A percentile compares a stretch with the other conserved stretches of the same genome.
These are phyloP conservation scores for Genyomyrus donnyi DNA, from an alignment of 2,113 vertebrate species.

Conservation along the genomic window DNA sequence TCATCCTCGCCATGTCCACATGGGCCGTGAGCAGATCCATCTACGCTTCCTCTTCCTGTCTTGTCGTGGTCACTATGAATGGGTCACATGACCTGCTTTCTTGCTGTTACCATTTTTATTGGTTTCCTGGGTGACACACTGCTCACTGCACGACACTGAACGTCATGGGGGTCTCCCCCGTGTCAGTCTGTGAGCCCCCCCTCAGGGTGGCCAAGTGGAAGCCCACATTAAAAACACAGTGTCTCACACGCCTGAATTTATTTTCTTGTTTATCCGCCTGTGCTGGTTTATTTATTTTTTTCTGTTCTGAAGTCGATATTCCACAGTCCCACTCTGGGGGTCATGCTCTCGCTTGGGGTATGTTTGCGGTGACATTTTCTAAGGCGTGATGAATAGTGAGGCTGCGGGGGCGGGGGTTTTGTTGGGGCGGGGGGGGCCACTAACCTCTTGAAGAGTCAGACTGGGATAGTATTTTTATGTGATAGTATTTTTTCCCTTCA, in stretches of 20 bases:
- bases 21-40: background rate
- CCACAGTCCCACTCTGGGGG: no score
- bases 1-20: background rate
- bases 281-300: background rate
- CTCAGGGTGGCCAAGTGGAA: background rate
- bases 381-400: slow-evolving; percentile 1
- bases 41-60: background rate
- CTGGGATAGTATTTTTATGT: background rate
- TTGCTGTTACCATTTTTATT: background rate
- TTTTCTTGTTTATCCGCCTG: background rate
- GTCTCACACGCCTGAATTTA: background rate
- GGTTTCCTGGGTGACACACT: background rate
- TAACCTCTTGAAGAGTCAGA: background rate
- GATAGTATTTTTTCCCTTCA: background rate
- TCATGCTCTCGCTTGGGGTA: background rate
- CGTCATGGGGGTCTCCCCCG: background rate
- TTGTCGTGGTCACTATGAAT: background rate
- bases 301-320: background rate
- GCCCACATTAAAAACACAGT: background rate
- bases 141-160: background rate
- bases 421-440: no score
- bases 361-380: background rate
- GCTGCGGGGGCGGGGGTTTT: background rate
- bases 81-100: background rate
- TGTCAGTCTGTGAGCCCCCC: background rate